Base-by-base conservation (phyloP, 2,113 vertebrate genomes). In the Gymnarchus niloticus region DNA sequence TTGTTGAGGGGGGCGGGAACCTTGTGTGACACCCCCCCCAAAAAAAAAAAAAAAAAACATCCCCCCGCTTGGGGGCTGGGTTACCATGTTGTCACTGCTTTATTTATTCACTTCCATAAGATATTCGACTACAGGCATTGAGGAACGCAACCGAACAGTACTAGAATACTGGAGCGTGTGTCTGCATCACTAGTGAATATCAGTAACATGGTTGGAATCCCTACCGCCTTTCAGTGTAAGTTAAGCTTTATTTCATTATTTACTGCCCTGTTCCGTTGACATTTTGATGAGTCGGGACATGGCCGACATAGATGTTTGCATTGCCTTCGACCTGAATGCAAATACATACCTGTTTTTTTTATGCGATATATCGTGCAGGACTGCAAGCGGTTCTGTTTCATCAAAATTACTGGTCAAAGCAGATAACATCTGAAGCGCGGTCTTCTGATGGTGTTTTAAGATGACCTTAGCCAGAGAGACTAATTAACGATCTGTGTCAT, bases 171-270 rank as follows among this genome's bases (percentile, higher is more conserved):
- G n/a, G n/a, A n/a, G n/a, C n/a, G n/a, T n/a, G n/a, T n/a, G n/a
- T n/a, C n/a, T n/a, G n/a, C n/a, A n/a, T n/a, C n/a, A n/a, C n/a
- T n/a, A n/a, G n/a, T n/a, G n/a, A n/a, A 19, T 46, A 33, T 21
- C 33, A 84, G 86, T 85, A 88, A 85, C 84, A 93, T 93, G 92
- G 91, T 93, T 44, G 92, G 92, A 84, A 93, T 93, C 83, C 90
- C 89, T 48, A 88, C 87, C 85, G 88, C 87, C 85, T 91, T 90
- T 83, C 90, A 90, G 23, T 91, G 92, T 93, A 86, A 93, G 92
- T 91, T 59, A 61, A 83, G 85, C 37, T 17, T 69, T n/a, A 28
- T 69, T 85, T 85, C 9, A 76, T 76, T 76, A 76, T 44, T 46
- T 56, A n/a, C 41, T 59, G 21, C 23, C 21, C 46, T 49, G 48